These are phyloP conservation scores for Metallyticus violacea DNA, from an alignment of 2,888 invertebrate genomes.

Conservation along the genomic window DNA sequence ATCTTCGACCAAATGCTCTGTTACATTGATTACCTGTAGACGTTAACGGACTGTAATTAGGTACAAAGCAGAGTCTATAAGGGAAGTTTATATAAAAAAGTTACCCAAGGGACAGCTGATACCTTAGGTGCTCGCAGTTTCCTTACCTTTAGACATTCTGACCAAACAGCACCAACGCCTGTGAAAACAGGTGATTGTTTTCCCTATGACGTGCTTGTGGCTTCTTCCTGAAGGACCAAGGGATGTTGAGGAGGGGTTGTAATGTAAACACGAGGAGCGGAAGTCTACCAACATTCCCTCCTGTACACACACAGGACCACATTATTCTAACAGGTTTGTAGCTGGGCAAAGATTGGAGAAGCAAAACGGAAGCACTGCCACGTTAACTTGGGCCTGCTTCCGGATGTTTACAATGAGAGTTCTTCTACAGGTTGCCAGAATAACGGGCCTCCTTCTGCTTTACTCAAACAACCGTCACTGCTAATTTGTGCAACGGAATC, in stretches of 20 bases:
- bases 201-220: not conserved
- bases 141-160: not conserved
- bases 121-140: too few relatives aligned
- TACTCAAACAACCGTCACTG: too few relatives aligned
- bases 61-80: not conserved
- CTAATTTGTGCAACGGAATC: too few relatives aligned
- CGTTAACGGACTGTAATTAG: too few relatives aligned
- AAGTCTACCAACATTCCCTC: not conserved
- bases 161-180: not conserved
- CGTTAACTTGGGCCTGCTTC: not conserved
- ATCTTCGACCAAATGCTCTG: too few relatives aligned
- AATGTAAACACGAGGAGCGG: not conserved
- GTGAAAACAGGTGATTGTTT: not conserved
- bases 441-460: too few relatives aligned
- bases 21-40: too few relatives aligned
- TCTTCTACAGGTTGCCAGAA: too few relatives aligned
- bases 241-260: too few relatives aligned
- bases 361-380: not conserved
- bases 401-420: not conserved
- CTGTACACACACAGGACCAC: not conserved
- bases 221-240: not conserved
- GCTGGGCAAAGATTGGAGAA: too few relatives aligned
- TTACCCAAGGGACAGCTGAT: too few relatives aligned
- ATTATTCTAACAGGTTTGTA: not conserved
- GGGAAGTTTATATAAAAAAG: not conserved